Evolutionary conservation across 1,140 invertebrate genomes (phyloP).

Genomic region (Paracyclopina nana): DNA sequence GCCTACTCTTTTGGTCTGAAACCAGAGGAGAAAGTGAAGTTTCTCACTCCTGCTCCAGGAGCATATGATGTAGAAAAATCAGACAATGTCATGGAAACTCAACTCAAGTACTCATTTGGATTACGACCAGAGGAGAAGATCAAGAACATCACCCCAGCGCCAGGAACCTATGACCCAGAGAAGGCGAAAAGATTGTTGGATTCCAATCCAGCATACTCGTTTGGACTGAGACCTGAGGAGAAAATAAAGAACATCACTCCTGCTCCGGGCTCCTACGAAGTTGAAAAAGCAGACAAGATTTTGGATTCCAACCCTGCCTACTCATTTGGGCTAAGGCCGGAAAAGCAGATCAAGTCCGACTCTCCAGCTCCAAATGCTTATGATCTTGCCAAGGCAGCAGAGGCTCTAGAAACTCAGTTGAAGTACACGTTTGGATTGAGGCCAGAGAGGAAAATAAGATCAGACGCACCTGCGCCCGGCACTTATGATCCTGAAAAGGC

Average conservation of each 20-base stretch:
- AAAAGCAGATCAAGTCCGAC: slow-evolving; percentile 1
- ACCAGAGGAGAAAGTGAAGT: slow-evolving; percentile 11
- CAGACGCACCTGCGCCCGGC: slow-evolving; percentile 12
- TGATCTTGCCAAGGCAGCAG: slow-evolving; percentile 3
- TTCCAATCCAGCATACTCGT: slow-evolving; percentile 6
- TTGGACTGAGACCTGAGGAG: slow-evolving; percentile 11
- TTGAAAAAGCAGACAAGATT: slow-evolving; percentile 7
- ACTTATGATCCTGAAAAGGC: slow-evolving; percentile 14
- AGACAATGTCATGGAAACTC: background rate
- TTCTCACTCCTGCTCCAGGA: slow-evolving; percentile 10
- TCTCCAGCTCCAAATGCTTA: slow-evolving; percentile 15
- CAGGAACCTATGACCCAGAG: slow-evolving; percentile 8
- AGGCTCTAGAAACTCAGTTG: background rate
- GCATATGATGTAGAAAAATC: slow-evolving; percentile 8
- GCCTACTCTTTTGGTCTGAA: slow-evolving; percentile 11
- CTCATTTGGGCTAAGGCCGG: slow-evolving; percentile 13
- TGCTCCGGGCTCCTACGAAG: slow-evolving; percentile 15
- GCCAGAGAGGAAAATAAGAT: slow-evolving; percentile 6
- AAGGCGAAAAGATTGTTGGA: slow-evolving; percentile 3
- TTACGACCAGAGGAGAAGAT: slow-evolving; percentile 5
- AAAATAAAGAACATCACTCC: slow-evolving; percentile 1
- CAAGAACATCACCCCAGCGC: slow-evolving; percentile 1
- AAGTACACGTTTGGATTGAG: slow-evolving; percentile 13
- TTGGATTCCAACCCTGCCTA: background rate
- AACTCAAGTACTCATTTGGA: slow-evolving; percentile 8